Evolutionary conservation across 2,113 vertebrate species (phyloP).

Genomic region (Saiga tatarica): DNA sequence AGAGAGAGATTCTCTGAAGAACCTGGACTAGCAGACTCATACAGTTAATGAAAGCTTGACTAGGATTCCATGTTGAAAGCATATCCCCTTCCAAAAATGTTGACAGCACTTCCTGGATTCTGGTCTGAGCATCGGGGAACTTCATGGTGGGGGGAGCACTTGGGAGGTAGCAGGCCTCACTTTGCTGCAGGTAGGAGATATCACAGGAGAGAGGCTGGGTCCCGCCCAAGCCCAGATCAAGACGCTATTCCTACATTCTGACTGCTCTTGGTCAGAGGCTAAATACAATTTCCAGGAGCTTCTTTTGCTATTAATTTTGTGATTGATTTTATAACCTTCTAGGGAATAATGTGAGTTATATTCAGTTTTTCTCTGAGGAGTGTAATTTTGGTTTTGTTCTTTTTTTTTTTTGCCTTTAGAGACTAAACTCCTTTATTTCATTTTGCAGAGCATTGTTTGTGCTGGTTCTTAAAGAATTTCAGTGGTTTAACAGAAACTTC

Average conservation of each 20-base stretch:
- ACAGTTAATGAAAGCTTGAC: neutral
- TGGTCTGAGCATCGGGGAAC: rapidly evolving
- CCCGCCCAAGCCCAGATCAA: neutral
- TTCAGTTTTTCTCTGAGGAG: neutral
- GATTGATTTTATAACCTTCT: neutral
- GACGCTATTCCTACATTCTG: neutral
- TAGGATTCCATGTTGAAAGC: neutral
- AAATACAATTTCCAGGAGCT: neutral
- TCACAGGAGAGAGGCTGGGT: neutral
- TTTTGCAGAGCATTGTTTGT: neutral
- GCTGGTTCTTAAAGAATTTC: neutral
- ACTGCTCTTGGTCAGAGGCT: neutral
- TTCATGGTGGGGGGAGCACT: rapidly evolving
- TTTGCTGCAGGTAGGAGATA: no score
- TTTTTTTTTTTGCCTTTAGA: neutral
- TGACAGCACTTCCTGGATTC: neutral
- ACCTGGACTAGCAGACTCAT: neutral
- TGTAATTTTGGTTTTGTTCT: neutral
- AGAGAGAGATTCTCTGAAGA: neutral
- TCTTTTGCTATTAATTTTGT: neutral
- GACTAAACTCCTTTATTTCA: neutral
- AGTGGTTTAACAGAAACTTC: neutral
- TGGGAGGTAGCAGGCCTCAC: no score
- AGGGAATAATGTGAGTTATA: neutral
- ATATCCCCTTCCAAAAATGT: no score